Base-by-base conservation (phyloP, 2,797 vertebrate genomes). In the Tauraco hartlaubi region DNA sequence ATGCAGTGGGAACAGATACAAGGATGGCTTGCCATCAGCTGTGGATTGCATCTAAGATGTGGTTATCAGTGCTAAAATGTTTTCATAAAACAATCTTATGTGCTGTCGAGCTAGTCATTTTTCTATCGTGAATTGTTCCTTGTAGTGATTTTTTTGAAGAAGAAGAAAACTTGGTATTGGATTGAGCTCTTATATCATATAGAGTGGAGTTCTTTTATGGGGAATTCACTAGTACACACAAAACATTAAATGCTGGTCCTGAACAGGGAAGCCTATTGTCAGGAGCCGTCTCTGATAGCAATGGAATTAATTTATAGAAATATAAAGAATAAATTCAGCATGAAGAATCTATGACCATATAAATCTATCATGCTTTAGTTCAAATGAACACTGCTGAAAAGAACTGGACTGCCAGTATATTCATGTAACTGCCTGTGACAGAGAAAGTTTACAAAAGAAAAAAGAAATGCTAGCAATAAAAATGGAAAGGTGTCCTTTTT, bases 301-400 rank as follows among this genome's bases (percentile, higher is more conserved):
- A 85, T 66, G 77, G 41, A 59, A 95, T 94, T 96, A 95, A 97
- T 96, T 97, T 97, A 97, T 92, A 98, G 93, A 97, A 97, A 95
- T 84, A 96, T 96, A 96, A 97, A 97, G 96, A 95, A 97, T 83
- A 96, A 94, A 96, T 86, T 89, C 95, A 95, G 94, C 85, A 88
- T 77, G 91, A 85, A 88, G 89, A 92, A 96, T 88, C 94, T 87
- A 87, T 33, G 91, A 75, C 71, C 91, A 31, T 74, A 97, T 97
- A 97, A 97, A 98, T 97, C 95, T 95, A 94, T 94, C 90, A 33
- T 35, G 37, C 77, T 94, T 67, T 74, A 46, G 91, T 94, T 94
- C 90, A 96, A 94, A 96, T 69, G 88, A 96, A 94, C 49, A 19
- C 16, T 77, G 75, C 74, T 97, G 94, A 97, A 97, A 97, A 96